phyloP scores from a whole-genome alignment of 30 jellyfish, hydroid and myxozoan genomes.

The Haliclystus octoradiatus region DNA sequence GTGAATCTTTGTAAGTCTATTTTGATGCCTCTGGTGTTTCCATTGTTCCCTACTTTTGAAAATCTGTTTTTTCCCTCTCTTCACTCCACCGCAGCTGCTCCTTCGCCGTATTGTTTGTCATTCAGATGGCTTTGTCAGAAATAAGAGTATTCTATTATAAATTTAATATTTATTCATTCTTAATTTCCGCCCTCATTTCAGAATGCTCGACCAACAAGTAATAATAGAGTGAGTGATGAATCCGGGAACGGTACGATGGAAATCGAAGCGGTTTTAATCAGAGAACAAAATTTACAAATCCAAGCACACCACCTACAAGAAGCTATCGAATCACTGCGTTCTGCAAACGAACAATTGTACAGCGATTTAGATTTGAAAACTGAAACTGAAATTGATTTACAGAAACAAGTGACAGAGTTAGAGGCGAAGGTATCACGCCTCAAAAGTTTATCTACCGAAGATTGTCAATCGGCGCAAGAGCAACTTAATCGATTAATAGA shows the following conservation, averaged over 20 bases:
- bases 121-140: too few relatives aligned
- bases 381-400: constrained; percentile 34
- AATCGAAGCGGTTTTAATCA: constrained; percentile 16
- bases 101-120: too few relatives aligned
- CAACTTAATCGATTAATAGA: neutral
- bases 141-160: too few relatives aligned
- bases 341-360: constrained; percentile 22
- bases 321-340: constrained; percentile 19
- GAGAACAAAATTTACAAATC: constrained; percentile 5
- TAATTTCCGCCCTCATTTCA: too few relatives aligned
- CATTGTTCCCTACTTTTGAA: too few relatives aligned
- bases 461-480: neutral
- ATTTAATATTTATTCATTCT: too few relatives aligned
- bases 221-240: constrained; percentile 53
- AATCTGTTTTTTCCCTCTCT: too few relatives aligned
- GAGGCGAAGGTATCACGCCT: constrained; percentile 7
- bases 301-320: constrained; percentile 26
- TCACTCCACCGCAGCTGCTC: too few relatives aligned
- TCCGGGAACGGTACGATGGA: constrained; percentile 15
- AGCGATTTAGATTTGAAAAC: constrained; percentile 18
- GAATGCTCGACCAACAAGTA: too few relatives aligned
- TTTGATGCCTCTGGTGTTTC: too few relatives aligned
- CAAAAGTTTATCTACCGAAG: neutral
- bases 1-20: too few relatives aligned
- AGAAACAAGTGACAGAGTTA: constrained; percentile 24